A percentile compares a stretch with the other conserved stretches of the same genome.
Conservation (phyloP, 2,113 vertebrate genomes). For the Sinocyclocheilus rhinocerous region DNA sequence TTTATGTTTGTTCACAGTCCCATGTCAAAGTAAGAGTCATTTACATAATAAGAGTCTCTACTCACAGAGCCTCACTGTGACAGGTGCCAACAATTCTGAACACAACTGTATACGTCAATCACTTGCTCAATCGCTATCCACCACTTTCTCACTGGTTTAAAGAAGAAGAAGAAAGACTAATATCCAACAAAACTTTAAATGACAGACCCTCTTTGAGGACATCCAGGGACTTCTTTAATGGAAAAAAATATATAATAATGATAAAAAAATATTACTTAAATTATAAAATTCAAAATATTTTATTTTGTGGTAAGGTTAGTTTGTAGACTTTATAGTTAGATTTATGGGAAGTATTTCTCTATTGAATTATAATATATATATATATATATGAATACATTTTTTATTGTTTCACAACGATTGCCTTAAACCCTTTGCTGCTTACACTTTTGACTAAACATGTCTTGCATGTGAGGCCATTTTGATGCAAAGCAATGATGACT, state of each 20-base stretch:
- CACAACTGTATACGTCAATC: background rate
- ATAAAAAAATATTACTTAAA: background rate
- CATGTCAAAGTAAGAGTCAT: no score
- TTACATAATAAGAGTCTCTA: no score
- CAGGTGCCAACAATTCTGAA: no score
- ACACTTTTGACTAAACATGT: background rate
- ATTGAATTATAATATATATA: no score
- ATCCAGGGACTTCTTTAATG: background rate
- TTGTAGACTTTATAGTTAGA: no score
- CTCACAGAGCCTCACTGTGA: no score
- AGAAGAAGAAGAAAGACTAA: background rate
- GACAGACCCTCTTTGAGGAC: background rate
- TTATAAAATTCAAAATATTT: background rate
- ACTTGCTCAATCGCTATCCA: background rate
- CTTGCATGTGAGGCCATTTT: no score
- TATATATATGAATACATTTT: background rate
- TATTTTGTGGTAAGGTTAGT: no score
- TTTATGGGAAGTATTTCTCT: no score
- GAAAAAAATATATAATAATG: background rate
- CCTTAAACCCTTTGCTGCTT: conserved; percentile 22
- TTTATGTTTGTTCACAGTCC: no score
- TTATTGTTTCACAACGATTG: background rate
- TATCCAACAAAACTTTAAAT: background rate
- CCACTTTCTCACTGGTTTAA: background rate
- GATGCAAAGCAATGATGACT: no score